Percentiles rank a stretch among this genome's conserved stretches.
Conservation (phyloP, 2,888 invertebrate genomes). For the Tenthredo distinguenda region DNA sequence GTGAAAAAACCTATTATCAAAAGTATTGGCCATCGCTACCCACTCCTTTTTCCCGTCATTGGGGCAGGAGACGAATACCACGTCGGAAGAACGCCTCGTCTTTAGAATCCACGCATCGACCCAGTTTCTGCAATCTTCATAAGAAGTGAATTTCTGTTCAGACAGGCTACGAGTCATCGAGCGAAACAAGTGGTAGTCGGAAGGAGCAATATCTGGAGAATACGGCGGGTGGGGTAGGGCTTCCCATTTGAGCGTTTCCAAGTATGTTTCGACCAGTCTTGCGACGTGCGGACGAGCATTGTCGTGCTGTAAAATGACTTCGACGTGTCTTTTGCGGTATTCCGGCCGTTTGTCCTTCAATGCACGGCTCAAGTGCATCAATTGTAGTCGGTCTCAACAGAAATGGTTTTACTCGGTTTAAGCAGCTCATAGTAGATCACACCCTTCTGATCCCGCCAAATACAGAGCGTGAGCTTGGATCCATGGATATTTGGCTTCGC, state of each 20-base stretch:
- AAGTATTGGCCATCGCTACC: not conserved
- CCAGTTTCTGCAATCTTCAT: constrained; percentile 58
- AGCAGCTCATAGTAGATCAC: not conserved
- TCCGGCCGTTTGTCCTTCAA: constrained; percentile 53
- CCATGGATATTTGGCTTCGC: not conserved
- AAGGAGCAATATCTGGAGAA: constrained; percentile 58
- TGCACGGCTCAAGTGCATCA: not conserved
- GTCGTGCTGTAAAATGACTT: constrained; percentile 63
- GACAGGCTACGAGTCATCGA: constrained; percentile 58
- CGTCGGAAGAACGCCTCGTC: constrained; percentile 55
- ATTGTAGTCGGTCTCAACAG: not conserved
- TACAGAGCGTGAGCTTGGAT: not conserved
- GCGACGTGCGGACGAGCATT: constrained; percentile 60
- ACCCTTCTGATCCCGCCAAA: not conserved
- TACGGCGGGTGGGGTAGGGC: constrained; percentile 57
- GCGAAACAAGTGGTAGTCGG: constrained; percentile 61
- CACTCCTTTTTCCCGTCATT: constrained; percentile 51
- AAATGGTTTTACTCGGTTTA: not conserved
- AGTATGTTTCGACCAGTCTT: constrained; percentile 55
- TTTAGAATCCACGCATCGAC: constrained; percentile 58
- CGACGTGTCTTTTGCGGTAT: constrained; percentile 58
- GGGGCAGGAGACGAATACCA: constrained; percentile 54
- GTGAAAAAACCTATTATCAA: too few relatives aligned
- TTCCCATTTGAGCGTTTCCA: constrained; percentile 59
- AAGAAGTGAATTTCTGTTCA: constrained; percentile 56